phyloP scores from a whole-genome alignment of 2,797 vertebrate species.

The Gymnopithys bicolor region DNA sequence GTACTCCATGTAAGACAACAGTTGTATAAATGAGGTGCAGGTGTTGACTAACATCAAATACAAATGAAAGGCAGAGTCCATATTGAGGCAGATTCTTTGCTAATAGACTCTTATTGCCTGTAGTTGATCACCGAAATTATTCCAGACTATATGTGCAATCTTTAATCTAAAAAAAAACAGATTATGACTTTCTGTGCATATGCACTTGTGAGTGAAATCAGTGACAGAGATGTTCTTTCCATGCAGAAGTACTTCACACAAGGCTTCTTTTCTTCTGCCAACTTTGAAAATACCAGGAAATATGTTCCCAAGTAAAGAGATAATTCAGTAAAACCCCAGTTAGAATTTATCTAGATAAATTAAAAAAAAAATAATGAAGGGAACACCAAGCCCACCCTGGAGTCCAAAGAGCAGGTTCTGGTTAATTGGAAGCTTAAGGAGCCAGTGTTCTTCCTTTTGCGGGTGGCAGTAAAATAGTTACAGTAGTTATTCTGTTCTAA shows the following conservation, averaged over 20 bases:
- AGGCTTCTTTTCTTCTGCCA: neutral
- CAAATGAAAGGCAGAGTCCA: neutral
- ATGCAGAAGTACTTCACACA: neutral
- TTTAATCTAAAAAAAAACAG: neutral
- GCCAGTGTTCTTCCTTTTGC: neutral
- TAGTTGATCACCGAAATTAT: neutral
- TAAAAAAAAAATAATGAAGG: neutral
- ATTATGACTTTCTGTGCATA: neutral
- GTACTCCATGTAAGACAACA: neutral
- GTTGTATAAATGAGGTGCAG: neutral
- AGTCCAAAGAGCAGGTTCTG: neutral
- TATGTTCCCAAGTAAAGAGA: neutral
- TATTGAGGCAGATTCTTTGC: neutral
- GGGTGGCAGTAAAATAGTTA: neutral
- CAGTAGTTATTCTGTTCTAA: neutral
- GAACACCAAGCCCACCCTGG: neutral
- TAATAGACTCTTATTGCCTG: neutral
- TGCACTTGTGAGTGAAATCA: neutral
- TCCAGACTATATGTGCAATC: neutral
- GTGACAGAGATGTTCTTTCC: neutral
- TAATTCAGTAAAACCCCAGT: neutral
- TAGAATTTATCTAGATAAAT: neutral
- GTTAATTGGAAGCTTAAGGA: neutral
- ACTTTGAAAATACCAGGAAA: neutral
- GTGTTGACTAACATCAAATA: neutral